These are phyloP conservation scores for Ptyas mucosa DNA, from an alignment of 2,113 vertebrate species.

Conservation along the genomic window DNA sequence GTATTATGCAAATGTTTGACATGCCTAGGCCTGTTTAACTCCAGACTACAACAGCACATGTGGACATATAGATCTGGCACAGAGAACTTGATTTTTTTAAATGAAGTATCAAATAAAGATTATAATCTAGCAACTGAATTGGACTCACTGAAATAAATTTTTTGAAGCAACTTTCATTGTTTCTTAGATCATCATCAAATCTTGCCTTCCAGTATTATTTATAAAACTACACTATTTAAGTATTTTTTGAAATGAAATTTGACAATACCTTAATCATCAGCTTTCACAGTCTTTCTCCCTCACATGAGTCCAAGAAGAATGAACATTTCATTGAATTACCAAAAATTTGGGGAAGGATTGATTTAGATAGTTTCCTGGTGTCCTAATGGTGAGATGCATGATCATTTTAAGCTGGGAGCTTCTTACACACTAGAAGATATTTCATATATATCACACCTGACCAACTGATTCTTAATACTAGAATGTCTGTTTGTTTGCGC, in stretches of 20 bases:
- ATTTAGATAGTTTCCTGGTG: not conserved
- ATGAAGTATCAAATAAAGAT: not conserved
- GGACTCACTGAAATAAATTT: not conserved
- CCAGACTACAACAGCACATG: not conserved
- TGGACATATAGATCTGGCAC: not conserved
- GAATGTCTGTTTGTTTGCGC: not conserved
- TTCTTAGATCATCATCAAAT: not conserved
- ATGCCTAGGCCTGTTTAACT: not conserved
- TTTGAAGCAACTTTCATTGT: not conserved
- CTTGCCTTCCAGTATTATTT: not conserved
- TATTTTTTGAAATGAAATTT: not conserved
- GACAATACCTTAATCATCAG: not conserved
- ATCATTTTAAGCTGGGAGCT: not conserved
- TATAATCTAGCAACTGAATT: not conserved
- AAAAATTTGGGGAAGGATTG: not conserved
- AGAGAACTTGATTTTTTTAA: not conserved
- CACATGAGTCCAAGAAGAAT: not conserved
- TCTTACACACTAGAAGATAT: not conserved
- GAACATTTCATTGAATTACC: not conserved
- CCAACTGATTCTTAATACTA: not conserved
- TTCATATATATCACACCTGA: not conserved
- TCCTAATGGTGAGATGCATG: not conserved
- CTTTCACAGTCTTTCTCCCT: not conserved
- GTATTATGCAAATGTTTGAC: not conserved
- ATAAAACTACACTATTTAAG: not conserved